phyloP scores from a whole-genome alignment of 30 jellyfish, hydroid and myxozoan species.

The Cassiopea andromeda region DNA sequence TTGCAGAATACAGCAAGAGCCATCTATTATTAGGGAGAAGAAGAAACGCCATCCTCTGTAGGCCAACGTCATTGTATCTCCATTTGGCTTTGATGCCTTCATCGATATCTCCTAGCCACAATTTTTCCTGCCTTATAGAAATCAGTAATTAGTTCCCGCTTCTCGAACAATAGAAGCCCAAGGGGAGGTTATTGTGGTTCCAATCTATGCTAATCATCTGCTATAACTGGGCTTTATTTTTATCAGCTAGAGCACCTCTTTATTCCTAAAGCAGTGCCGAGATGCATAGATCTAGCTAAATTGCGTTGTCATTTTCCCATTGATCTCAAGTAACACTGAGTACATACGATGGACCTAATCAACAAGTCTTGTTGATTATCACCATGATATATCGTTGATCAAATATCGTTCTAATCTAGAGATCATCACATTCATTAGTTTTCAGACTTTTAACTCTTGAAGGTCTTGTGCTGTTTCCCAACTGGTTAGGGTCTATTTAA shows the following conservation, averaged over 20 bases:
- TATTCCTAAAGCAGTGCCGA: background rate
- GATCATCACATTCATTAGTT: too few species aligned
- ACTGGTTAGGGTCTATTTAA: too few species aligned
- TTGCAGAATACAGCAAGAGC: background rate
- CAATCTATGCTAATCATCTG: background rate
- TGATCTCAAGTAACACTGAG: too few species aligned
- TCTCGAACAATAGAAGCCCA: background rate
- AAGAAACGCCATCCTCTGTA: background rate
- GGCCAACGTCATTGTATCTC: background rate
- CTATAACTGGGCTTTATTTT: background rate
- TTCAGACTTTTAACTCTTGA: too few species aligned
- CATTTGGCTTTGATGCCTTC: background rate
- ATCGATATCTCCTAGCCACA: background rate
- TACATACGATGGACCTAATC: too few species aligned
- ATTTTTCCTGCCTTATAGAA: background rate
- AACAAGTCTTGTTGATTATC: too few species aligned
- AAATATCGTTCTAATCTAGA: too few species aligned
- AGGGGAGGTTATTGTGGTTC: conserved; percentile 11
- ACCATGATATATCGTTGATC: too few species aligned
- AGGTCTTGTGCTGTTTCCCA: too few species aligned
- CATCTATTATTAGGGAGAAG: background rate
- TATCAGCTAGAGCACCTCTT: conserved; percentile 1
- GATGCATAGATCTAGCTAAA: too few species aligned
- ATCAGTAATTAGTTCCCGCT: background rate
- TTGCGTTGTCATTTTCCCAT: too few species aligned